phyloP scores from a whole-genome alignment of 2,888 invertebrate species.

The Cosmorhoe ocellata region DNA sequence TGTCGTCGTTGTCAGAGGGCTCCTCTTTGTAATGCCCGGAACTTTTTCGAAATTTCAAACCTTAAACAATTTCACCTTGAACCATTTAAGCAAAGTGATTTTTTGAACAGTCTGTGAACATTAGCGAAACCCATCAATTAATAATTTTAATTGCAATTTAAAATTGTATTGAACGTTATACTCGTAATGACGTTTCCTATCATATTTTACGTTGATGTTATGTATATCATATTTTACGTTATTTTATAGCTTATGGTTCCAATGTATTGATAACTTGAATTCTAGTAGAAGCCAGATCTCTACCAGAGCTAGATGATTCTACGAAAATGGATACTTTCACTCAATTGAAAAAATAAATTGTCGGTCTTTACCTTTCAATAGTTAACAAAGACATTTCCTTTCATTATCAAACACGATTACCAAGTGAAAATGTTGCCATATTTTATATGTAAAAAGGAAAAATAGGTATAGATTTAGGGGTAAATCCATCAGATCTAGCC shows the following conservation, averaged over 20 bases:
- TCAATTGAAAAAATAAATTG: no score
- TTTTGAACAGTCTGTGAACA: conserved; percentile 55
- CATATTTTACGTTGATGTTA: no score
- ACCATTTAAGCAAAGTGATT: conserved; percentile 63
- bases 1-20: conserved; percentile 44
- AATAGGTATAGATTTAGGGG: conserved; percentile 3
- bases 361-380: no score
- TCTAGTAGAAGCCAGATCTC: no score
- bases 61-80: conserved; percentile 76
- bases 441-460: no score
- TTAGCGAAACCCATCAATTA: conserved; percentile 44
- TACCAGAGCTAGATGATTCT: no score
- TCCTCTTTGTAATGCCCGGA: conserved; percentile 61
- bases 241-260: no score
- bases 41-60: conserved; percentile 61
- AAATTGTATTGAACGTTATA: conserved; percentile 13
- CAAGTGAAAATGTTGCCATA: conserved; percentile 10
- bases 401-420: neutral
- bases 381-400: no score
- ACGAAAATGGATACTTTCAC: no score
- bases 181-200: no score
- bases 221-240: no score
- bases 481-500: conserved; percentile 23
- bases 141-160: conserved; percentile 20
- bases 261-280: no score